Evolutionary conservation across 2,797 vertebrate genomes (phyloP).

Genomic region (Acrossocheilus fasciatus): DNA sequence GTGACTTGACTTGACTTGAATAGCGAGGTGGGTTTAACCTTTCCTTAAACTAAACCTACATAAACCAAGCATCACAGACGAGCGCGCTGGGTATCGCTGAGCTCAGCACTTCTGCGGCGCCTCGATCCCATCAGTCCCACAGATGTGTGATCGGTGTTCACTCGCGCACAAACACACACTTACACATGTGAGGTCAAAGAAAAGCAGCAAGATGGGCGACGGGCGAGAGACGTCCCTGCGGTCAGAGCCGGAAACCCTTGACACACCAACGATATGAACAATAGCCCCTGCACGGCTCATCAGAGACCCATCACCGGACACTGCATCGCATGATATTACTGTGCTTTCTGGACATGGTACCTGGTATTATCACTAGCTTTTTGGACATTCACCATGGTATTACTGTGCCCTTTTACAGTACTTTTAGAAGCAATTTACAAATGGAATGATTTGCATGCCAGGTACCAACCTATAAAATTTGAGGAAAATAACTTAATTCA

Average conservation of each 20-base stretch:
- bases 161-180: conserved; percentile 9
- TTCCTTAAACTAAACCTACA: not conserved
- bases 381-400: not conserved
- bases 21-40: not conserved
- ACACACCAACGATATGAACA: conserved; percentile 53
- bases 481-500: not conserved
- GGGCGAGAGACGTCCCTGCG: conserved; percentile 22
- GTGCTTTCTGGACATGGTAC: not conserved
- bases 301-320: conserved; percentile 14
- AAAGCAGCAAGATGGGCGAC: conserved; percentile 64
- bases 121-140: conserved; percentile 64
- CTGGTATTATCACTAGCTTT: not conserved
- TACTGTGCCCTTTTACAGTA: not conserved
- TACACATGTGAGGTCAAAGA: conserved; percentile 60
- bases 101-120: conserved; percentile 48
- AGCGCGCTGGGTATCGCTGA: conserved; percentile 20
- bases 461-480: not conserved
- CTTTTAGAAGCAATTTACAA: not conserved
- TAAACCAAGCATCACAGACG: conserved; percentile 26
- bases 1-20: too few species aligned
- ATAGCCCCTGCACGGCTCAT: conserved; percentile 42
- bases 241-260: conserved; percentile 44
- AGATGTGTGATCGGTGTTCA: not conserved
- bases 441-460: not conserved
- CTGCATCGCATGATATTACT: not conserved